Percentiles rank a stretch among this genome's conserved stretches.
Evolutionary conservation across 2,113 vertebrate species (phyloP).

Genomic region (Pseudopodoces humilis): DNA sequence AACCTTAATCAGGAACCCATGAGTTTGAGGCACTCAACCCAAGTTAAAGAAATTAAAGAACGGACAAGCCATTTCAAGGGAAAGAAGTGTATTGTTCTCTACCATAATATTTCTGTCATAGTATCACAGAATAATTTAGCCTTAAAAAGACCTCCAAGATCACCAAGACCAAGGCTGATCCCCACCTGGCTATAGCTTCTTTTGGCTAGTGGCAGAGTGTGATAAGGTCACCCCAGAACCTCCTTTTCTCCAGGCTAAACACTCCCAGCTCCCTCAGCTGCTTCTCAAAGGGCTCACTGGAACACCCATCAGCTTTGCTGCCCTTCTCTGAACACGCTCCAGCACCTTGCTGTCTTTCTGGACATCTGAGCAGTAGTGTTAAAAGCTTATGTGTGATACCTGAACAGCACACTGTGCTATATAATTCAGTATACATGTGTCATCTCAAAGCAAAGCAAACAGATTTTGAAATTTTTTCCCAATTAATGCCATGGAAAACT

Average conservation of each 20-base stretch:
- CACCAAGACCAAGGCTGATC: not conserved
- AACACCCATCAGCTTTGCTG: not conserved
- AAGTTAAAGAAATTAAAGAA: not conserved
- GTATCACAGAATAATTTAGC: not conserved
- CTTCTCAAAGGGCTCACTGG: not conserved
- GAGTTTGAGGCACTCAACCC: not conserved
- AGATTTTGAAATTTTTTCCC: not conserved
- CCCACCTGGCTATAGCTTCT: no score
- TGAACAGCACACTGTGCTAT: not conserved
- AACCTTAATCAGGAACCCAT: not conserved
- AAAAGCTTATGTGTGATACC: not conserved
- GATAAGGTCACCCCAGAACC: not conserved
- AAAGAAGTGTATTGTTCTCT: not conserved
- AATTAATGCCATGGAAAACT: not conserved
- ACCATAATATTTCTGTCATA: not conserved
- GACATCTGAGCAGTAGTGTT: not conserved
- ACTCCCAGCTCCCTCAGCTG: not conserved
- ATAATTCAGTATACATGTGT: not conserved
- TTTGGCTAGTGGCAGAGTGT: not conserved
- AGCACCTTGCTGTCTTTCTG: not conserved
- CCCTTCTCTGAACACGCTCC: not conserved
- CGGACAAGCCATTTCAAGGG: not conserved
- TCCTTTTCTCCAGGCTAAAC: not conserved
- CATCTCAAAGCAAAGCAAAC: not conserved
- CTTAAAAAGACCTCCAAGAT: not conserved